Evolutionary conservation across 2,797 vertebrate genomes (phyloP), one percentile per base, ranked within the genome.

Genomic region (Micromesistius poutassou): DNA sequence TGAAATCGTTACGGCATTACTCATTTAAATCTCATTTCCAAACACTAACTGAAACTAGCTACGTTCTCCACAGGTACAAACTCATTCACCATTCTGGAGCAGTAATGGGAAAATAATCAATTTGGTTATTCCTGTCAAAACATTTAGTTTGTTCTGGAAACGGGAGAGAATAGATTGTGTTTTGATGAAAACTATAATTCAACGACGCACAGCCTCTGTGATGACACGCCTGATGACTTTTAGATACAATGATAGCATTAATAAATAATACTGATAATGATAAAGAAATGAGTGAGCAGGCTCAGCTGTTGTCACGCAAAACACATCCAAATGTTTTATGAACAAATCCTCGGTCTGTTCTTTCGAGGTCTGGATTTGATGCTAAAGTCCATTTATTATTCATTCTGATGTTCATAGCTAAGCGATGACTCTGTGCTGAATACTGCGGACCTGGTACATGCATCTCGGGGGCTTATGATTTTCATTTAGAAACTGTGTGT

Each of bases 151-250:
- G 28, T 16, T 31, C 28, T 71, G 28, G 12, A 74, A 46, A 42
- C 4, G 30, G 76, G 46, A 42, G 42, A 72, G 33, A n/a, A 66
- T 1, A 46, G 30, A 46, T 74, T 80, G 74, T 66, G 66, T 72
- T 78, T 81, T 55, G 75, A 70, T 16, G 70, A 35, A 13, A 46
- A 46, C 36, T 14, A 14, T 2, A 71, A 3, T 40, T 62, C 71
- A 68, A 68, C 36, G 74, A n/a, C 74, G 14, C 30, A 33, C 30
- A 12, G 30, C 50, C 55, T 4, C 28, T n/a, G 50, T 28, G 74
- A 25, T 35, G 12, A 38, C 55, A n/a, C 30, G 4, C 19, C 35
- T n/a, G 22, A 36, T 35, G 28, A 12, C 9, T 31, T 31, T 13
- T 16, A 71, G 25, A 71, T 30, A 30, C 8, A 30, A 30, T 28